Percentiles rank a stretch among this genome's conserved stretches.
Conservation (phyloP, 2,888 invertebrate genomes). For the Nephrotoma guestfalica region DNA sequence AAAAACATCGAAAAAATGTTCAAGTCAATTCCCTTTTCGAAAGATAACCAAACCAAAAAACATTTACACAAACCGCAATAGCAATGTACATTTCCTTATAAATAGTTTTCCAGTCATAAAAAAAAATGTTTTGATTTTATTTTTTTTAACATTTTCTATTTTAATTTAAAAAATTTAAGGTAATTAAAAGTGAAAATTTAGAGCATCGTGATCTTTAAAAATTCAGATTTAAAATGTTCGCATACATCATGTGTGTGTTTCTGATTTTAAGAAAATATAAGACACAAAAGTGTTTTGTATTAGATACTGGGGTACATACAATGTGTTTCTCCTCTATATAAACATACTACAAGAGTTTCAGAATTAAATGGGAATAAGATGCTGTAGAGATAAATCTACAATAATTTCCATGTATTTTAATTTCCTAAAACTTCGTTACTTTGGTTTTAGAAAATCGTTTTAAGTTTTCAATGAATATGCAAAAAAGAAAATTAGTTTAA, state of each 20-base stretch:
- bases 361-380: neutral
- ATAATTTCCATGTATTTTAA: neutral
- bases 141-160: neutral
- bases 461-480: neutral
- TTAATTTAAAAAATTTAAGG: neutral
- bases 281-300: neutral
- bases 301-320: neutral
- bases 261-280: neutral
- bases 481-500: neutral
- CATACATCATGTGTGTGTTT: neutral
- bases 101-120: neutral
- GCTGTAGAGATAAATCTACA: neutral
- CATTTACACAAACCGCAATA: neutral
- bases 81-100: neutral
- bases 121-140: neutral
- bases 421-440: neutral
- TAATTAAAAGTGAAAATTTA: neutral
- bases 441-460: neutral
- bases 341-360: neutral
- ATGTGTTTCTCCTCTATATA: neutral
- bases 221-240: neutral
- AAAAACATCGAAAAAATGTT: neutral
- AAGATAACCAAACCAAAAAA: neutral
- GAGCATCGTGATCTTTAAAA: neutral
- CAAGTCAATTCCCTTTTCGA: neutral